Percentiles rank a stretch among this genome's conserved stretches.
phyloP scores from a whole-genome alignment of 2,797 vertebrate species.

The Carapus acus region DNA sequence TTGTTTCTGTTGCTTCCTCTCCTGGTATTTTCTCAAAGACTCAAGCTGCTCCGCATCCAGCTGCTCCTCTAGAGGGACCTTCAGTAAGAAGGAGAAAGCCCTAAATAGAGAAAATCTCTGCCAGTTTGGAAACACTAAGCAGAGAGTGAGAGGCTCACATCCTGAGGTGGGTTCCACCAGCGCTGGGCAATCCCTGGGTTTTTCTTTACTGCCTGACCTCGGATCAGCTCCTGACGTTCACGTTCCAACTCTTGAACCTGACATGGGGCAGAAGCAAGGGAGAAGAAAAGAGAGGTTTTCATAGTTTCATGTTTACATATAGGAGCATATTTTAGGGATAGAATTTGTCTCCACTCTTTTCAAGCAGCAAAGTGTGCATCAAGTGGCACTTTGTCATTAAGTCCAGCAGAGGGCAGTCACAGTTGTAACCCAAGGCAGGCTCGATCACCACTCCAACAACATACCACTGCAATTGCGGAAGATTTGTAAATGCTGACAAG shows the following conservation, averaged over 20 bases:
- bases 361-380: too few species aligned
- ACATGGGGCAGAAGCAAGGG: background rate
- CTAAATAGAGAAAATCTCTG: too few species aligned
- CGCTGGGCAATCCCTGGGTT: slow-evolving; percentile 89
- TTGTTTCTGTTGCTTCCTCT: slow-evolving; percentile 81
- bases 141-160: slow-evolving; percentile 63
- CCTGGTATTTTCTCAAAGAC: slow-evolving; percentile 89
- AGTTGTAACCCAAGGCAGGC: too few species aligned
- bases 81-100: slow-evolving; percentile 3
- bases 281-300: background rate
- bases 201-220: slow-evolving; percentile 93
- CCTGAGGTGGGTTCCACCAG: slow-evolving; percentile 97
- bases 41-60: slow-evolving; percentile 87
- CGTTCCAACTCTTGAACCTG: slow-evolving; percentile 88
- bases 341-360: background rate
- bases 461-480: too few species aligned
- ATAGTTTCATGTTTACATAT: too few species aligned
- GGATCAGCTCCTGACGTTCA: slow-evolving; percentile 91
- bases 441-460: too few species aligned
- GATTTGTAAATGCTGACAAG: background rate
- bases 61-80: slow-evolving; percentile 81
- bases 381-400: too few species aligned
- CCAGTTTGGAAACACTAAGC: too few species aligned
- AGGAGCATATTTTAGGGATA: background rate
- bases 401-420: background rate